Percentiles rank a stretch among this genome's conserved stretches.
Evolutionary conservation across 1,140 invertebrate species (phyloP).

Genomic region (Hestina assimilis): DNA sequence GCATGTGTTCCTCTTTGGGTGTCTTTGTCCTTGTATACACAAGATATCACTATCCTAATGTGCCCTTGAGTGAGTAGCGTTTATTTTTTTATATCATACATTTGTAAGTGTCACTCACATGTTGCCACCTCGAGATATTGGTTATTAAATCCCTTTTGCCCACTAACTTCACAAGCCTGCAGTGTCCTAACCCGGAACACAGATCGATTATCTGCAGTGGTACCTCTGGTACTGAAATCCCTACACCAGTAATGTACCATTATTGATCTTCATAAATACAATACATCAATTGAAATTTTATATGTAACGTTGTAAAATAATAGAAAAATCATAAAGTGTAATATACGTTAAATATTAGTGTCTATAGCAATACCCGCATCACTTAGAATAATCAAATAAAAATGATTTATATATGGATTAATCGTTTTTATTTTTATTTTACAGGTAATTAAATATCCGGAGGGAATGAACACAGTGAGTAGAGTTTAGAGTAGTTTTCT

Average conservation of each 20-base stretch:
- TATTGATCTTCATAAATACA: neutral
- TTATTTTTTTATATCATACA: no score
- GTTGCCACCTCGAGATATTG: no score
- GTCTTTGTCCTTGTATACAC: no score
- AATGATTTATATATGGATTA: constrained; percentile 6
- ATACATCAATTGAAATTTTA: constrained; percentile 29
- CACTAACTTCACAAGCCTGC: no score
- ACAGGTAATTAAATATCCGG: constrained; percentile 5
- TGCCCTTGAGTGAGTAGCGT: no score
- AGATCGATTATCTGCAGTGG: no score
- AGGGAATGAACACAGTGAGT: neutral
- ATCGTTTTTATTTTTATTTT: constrained; percentile 15
- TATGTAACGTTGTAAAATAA: constrained; percentile 49
- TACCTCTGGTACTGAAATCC: no score
- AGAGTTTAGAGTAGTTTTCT: neutral
- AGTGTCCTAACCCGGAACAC: no score
- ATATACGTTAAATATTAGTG: constrained; percentile 47
- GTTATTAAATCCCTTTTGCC: no score
- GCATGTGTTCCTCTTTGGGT: no score
- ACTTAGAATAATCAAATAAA: neutral
- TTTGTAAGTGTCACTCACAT: no score
- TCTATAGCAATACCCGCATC: constrained; percentile 57
- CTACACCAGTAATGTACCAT: neutral
- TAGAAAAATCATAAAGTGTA: constrained; percentile 48
- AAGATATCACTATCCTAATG: no score